Percentiles rank a stretch among this genome's conserved stretches.
Conservation (phyloP, 2,888 invertebrate species). For the Harmothoe impar region DNA sequence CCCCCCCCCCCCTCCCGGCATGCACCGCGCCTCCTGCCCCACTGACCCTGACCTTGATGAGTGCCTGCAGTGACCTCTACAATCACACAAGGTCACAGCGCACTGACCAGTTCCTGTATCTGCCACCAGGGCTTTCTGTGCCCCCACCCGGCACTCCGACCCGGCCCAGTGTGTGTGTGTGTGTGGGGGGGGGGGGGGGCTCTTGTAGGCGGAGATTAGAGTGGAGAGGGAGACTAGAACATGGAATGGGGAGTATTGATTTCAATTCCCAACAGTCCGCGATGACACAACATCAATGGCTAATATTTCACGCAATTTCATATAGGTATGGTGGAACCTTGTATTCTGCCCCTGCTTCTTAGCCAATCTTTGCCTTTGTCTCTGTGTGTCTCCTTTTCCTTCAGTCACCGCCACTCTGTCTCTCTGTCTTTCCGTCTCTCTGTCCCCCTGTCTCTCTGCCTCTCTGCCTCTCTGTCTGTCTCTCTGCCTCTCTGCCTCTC, state of each 20-base stretch:
- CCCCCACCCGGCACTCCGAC: too few species aligned
- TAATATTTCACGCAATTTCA: too few species aligned
- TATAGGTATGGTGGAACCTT: too few species aligned
- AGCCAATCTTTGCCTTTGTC: neutral
- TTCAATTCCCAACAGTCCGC: too few species aligned
- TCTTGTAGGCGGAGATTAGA: too few species aligned
- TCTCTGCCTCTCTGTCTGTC: neutral
- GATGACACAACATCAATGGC: too few species aligned
- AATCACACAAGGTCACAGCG: neutral
- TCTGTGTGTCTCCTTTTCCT: neutral
- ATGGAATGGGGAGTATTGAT: too few species aligned
- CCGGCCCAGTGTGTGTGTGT: too few species aligned
- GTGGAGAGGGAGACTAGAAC: too few species aligned
- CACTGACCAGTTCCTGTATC: neutral
- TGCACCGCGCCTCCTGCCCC: neutral
- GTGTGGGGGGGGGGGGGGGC: too few species aligned
- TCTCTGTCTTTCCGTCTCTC: neutral
- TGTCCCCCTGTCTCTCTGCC: neutral
- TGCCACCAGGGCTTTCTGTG: too few species aligned
- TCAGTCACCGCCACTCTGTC: neutral
- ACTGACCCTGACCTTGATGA: conserved; percentile 5
- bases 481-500: neutral
- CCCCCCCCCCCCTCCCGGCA: neutral
- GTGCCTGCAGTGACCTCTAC: neutral
- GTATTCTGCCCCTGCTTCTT: neutral